Percentiles rank a stretch among this genome's conserved stretches.
phyloP scores from a whole-genome alignment of 2,797 vertebrate species.

The Pterois miles region DNA sequence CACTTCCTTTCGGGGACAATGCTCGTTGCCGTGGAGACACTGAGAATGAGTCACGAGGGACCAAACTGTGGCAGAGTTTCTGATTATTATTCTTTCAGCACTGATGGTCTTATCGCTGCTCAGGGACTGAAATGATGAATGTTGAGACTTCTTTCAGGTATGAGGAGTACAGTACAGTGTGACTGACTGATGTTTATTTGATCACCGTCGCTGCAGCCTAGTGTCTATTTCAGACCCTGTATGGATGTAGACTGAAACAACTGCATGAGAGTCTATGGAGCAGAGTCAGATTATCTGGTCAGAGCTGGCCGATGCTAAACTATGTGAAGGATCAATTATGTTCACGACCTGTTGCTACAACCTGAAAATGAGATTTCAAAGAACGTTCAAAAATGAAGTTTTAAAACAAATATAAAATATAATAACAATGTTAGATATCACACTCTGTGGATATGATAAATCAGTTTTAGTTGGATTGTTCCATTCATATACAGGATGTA shows the following conservation, averaged over 20 bases:
- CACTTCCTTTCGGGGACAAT: slow-evolving; percentile 1
- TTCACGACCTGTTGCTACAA: no score
- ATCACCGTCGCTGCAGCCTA: not conserved
- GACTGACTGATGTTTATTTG: no score
- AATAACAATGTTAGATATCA: no score
- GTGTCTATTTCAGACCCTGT: not conserved
- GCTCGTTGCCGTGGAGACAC: slow-evolving; percentile 30
- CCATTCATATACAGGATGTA: not conserved
- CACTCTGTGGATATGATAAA: not conserved
- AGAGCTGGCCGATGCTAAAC: no score
- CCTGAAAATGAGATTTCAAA: not conserved
- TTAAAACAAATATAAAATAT: no score
- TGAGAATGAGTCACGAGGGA: slow-evolving; percentile 13
- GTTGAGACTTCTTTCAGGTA: not conserved
- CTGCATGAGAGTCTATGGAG: no score
- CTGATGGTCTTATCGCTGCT: not conserved
- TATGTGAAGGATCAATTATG: no score
- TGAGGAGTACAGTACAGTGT: not conserved
- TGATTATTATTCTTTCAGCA: not conserved
- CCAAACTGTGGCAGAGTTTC: slow-evolving; percentile 6
- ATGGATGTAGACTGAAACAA: not conserved
- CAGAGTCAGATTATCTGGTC: no score
- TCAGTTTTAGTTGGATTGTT: not conserved
- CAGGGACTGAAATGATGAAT: not conserved
- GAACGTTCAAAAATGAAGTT: accelerated